Base-by-base conservation (phyloP, 2,888 invertebrate species). In the Clepsis dumicolana region DNA sequence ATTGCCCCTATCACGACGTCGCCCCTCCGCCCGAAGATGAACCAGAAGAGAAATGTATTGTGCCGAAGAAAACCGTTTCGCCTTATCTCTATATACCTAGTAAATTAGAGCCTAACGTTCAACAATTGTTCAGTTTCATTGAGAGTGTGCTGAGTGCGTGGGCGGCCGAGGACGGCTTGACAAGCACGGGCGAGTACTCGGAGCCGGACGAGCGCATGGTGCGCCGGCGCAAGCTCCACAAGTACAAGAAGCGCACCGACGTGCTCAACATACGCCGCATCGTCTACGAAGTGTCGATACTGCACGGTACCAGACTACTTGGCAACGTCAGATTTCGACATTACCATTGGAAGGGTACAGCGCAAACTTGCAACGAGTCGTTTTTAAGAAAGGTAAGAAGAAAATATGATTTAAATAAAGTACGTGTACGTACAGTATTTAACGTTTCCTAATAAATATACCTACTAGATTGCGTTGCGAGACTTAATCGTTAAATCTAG, bases 301-400 rank as follows among this genome's bases (percentile, higher is more conserved):
- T 96, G 71, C 94, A 94, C 64, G 96, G 96, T 27, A 95, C 96
- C 5, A 93, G 95, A 72, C 94, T 95, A 75, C 89, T 96, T 75
- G 96, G 96, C 56, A 96, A 96, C 81, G 94, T 96, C 57, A 93
- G 96, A 74, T 96, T 95, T 86, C 94, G 96, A 56, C 97, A 98
- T 86, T 95, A 96, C 79, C 97, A 98, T 89, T 97, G 97, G 96
- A 96, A 97, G 80, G 96, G 97, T 72, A 96, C 97, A 50, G 96
- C 97, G 66, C 97, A 97, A 87, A 96, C 96, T 79, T 98, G 98
- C 94, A 98, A 98, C 86, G 97, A 97, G 88, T 94, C 96, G 80
- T 98, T 98, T 93, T 95, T 98, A 71, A 95, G 96, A 90, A 98
- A 97, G 97, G 98, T 98, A 93, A 93, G 92, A 24, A 44, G 63